A percentile compares a stretch with the other conserved stretches of the same genome.
Conservation (phyloP, 1,140 invertebrate genomes). For the Drosophila jambulina region DNA sequence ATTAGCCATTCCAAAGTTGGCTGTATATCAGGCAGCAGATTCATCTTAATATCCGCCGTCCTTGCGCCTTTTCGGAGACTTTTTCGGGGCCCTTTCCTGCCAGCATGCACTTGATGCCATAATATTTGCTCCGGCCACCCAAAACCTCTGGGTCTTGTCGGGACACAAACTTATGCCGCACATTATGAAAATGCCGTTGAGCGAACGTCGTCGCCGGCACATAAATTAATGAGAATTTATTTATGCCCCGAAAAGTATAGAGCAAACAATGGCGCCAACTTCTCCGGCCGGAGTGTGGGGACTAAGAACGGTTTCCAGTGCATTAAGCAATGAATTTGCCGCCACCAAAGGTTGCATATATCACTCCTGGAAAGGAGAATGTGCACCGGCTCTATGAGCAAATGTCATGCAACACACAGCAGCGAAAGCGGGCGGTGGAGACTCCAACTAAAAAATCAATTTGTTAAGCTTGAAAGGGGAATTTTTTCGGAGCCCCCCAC, state of each 20-base stretch:
- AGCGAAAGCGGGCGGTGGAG: slow-evolving; percentile 21
- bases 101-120: slow-evolving; percentile 32
- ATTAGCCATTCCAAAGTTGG: slow-evolving; percentile 68
- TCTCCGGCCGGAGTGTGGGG: neutral
- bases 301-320: slow-evolving; percentile 59
- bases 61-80: slow-evolving; percentile 14
- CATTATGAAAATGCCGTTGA: slow-evolving; percentile 53
- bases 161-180: slow-evolving; percentile 71
- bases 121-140: slow-evolving; percentile 32
- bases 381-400: slow-evolving; percentile 43
- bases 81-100: slow-evolving; percentile 10
- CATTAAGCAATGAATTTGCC: slow-evolving; percentile 58
- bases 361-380: slow-evolving; percentile 41
- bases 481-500: slow-evolving; percentile 13
- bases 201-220: slow-evolving; percentile 43
- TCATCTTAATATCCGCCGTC: slow-evolving; percentile 56
- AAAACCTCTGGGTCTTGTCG: slow-evolving; percentile 26
- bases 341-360: slow-evolving; percentile 49
- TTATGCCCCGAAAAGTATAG: slow-evolving; percentile 71
- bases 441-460: slow-evolving; percentile 62
- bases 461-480: slow-evolving; percentile 67
- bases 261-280: slow-evolving; percentile 42
- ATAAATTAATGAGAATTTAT: slow-evolving; percentile 83
- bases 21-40: slow-evolving; percentile 62
- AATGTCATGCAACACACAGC: slow-evolving; percentile 59